Evolutionary conservation across 2,888 invertebrate genomes (phyloP).

Genomic region (Hypercompe scribonia): DNA sequence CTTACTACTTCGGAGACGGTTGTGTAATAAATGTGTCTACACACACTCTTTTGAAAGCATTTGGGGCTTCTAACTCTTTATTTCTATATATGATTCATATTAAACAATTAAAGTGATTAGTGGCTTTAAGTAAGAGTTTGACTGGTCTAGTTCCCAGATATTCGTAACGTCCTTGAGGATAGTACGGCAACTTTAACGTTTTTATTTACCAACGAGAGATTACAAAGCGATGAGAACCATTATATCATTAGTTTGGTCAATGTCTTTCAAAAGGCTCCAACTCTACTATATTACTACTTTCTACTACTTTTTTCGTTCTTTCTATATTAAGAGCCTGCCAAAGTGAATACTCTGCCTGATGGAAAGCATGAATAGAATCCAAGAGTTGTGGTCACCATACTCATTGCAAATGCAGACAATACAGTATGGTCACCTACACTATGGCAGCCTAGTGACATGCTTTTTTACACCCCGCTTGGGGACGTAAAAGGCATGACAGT

Average conservation of each 20-base stretch:
- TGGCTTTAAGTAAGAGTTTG: background rate
- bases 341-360: no score
- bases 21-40: background rate
- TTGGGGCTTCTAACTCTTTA: background rate
- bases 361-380: no score
- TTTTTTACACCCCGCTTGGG: no score
- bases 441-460: no score
- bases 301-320: no score
- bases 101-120: background rate
- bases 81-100: accelerated
- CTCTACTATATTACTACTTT: no score
- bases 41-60: background rate
- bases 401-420: no score
- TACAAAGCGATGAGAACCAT: background rate
- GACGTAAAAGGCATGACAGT: no score
- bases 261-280: background rate
- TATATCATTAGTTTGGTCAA: background rate
- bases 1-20: background rate
- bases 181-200: background rate
- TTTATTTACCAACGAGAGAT: background rate
- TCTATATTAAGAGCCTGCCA: no score
- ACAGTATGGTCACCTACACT: no score
- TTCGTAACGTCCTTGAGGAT: background rate
- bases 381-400: no score
- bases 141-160: background rate